Evolutionary conservation across 2,888 invertebrate genomes (phyloP).

Genomic region (Eurois occulta): DNA sequence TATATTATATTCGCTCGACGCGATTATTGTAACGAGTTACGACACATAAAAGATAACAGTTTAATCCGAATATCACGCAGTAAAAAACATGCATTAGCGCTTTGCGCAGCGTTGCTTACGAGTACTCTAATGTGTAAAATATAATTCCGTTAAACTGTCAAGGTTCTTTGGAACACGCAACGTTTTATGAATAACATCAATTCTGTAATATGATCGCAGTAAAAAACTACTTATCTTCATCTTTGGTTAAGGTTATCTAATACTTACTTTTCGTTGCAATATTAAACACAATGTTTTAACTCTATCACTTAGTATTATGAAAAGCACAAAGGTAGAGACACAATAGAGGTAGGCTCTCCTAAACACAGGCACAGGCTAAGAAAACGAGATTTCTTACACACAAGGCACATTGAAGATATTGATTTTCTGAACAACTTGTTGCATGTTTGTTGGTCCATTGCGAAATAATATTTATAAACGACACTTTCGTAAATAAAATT

Average conservation of each 20-base stretch:
- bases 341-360: neutral
- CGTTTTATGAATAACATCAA: slow-evolving; percentile 62
- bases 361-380: slow-evolving; percentile 5
- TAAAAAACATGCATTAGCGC: slow-evolving; percentile 87
- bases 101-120: slow-evolving; percentile 73
- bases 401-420: slow-evolving; percentile 59
- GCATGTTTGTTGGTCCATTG: slow-evolving; percentile 79
- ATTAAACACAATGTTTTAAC: slow-evolving; percentile 4
- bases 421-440: slow-evolving; percentile 82
- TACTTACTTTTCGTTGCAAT: slow-evolving; percentile 4
- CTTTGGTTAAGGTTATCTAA: slow-evolving; percentile 35
- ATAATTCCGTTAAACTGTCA: slow-evolving; percentile 77
- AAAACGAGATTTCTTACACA: slow-evolving; percentile 16
- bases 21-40: slow-evolving; percentile 83
- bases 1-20: slow-evolving; percentile 74
- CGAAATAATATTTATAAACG: slow-evolving; percentile 56
- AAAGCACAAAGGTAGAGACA: slow-evolving; percentile 5
- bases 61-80: slow-evolving; percentile 87
- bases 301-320: neutral
- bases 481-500: slow-evolving; percentile 25
- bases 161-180: slow-evolving; percentile 75
- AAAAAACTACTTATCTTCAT: slow-evolving; percentile 39
- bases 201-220: slow-evolving; percentile 44
- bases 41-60: slow-evolving; percentile 84
- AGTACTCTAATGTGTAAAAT: slow-evolving; percentile 75